phyloP scores from a whole-genome alignment of 2,797 vertebrate genomes.

The Spinus olivaceus region DNA sequence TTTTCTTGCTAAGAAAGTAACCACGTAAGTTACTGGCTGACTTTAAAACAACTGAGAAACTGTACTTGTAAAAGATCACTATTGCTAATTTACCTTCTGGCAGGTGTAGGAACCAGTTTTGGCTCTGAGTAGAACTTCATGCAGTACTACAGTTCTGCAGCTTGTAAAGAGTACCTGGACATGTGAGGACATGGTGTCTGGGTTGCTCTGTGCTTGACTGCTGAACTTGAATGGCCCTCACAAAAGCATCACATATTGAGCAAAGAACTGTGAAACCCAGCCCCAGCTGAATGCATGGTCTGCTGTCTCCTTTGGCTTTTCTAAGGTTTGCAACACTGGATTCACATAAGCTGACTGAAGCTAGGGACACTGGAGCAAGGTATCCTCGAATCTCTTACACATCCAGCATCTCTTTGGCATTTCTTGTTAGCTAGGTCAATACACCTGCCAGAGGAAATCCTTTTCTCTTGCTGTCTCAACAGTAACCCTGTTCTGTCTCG shows the following conservation, averaged over 20 bases:
- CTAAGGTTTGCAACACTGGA: neutral
- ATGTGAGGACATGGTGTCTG: neutral
- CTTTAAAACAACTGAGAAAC: neutral
- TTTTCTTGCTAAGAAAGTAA: neutral
- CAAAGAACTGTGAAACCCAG: neutral
- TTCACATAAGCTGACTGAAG: neutral
- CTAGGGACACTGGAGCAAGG: neutral
- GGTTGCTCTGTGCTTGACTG: neutral
- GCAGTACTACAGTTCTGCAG: neutral
- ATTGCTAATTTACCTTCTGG: constrained; percentile 16
- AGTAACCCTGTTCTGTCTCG: neutral
- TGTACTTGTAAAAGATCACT: constrained; percentile 21
- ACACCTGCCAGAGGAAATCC: neutral
- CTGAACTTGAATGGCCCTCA: neutral
- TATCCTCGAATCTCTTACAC: neutral
- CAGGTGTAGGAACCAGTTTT: constrained; percentile 25
- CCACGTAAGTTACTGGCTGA: neutral
- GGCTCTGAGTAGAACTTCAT: neutral
- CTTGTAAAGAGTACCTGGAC: neutral
- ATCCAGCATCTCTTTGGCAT: neutral
- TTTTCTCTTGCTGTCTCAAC: neutral
- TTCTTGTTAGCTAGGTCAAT: neutral
- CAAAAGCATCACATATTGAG: neutral
- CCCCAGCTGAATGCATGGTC: neutral
- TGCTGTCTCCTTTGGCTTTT: neutral